Conservation (phyloP, 2,888 invertebrate genomes). For the Tillus elongatus region DNA sequence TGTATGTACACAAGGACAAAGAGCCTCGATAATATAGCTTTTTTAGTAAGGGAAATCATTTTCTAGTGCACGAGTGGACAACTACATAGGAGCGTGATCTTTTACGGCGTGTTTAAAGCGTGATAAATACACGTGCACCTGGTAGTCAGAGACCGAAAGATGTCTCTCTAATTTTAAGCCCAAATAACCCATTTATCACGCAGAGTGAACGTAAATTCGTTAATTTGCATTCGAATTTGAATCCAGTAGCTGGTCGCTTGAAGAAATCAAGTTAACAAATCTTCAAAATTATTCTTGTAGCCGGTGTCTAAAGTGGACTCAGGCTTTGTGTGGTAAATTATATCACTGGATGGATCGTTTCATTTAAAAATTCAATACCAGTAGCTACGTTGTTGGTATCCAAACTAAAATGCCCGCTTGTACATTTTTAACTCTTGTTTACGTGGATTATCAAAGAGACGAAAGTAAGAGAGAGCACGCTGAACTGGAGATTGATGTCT, state of each 20-base stretch:
- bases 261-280: slow-evolving; percentile 34
- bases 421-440: slow-evolving; percentile 32
- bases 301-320: slow-evolving; percentile 19
- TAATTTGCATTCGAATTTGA: slow-evolving; percentile 36
- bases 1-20: no score
- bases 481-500: no score
- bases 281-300: slow-evolving; percentile 30
- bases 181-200: slow-evolving; percentile 33
- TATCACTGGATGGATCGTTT: slow-evolving; percentile 5
- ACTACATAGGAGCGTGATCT: no score
- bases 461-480: no score
- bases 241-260: slow-evolving; percentile 30
- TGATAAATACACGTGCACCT: not conserved
- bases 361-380: slow-evolving; percentile 30
- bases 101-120: no score
- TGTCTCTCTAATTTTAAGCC: slow-evolving; percentile 30
- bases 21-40: no score
- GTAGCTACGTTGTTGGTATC: slow-evolving; percentile 26
- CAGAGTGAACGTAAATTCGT: slow-evolving; percentile 30
- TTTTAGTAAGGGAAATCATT: no score
- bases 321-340: slow-evolving; percentile 27
- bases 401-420: slow-evolving; percentile 30
- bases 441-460: slow-evolving; percentile 22
- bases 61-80: no score
- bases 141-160: not conserved